phyloP scores from a whole-genome alignment of 2,113 vertebrate genomes.

The Carassius carassius region DNA sequence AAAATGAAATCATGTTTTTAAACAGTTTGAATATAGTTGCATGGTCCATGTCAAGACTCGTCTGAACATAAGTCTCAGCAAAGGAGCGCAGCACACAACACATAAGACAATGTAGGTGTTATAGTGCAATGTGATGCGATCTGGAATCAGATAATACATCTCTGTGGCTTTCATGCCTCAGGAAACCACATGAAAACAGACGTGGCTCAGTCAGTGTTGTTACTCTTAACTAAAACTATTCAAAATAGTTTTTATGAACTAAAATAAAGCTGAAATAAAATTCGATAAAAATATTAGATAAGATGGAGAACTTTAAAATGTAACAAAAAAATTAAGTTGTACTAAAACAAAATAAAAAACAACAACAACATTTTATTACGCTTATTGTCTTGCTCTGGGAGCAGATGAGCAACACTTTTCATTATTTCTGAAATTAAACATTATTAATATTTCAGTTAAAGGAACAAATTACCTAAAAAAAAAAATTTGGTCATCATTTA shows the following conservation, averaged over 20 bases:
- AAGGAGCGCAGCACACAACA: slow-evolving; percentile 5
- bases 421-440: too few relatives aligned
- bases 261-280: background rate
- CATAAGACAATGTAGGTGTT: slow-evolving; percentile 3
- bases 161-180: background rate
- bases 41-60: slow-evolving; percentile 29
- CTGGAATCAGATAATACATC: slow-evolving; percentile 30
- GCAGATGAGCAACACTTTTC: too few relatives aligned
- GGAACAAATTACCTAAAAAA: background rate
- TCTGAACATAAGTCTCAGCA: slow-evolving; percentile 19
- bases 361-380: too few relatives aligned
- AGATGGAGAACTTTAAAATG: background rate
- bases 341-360: background rate
- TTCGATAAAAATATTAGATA: background rate
- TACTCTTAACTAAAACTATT: background rate
- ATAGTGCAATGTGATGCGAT: slow-evolving; percentile 10
- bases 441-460: background rate
- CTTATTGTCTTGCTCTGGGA: too few relatives aligned
- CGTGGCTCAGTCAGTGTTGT: background rate
- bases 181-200: background rate
- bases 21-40: slow-evolving; percentile 27
- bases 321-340: background rate
- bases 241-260: background rate
- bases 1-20: background rate
- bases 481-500: background rate